A percentile compares a stretch with the other conserved stretches of the same genome.
Evolutionary conservation across 64 coral and sea anemone species (phyloP).

Genomic region (Astreopora myriophthalma): DNA sequence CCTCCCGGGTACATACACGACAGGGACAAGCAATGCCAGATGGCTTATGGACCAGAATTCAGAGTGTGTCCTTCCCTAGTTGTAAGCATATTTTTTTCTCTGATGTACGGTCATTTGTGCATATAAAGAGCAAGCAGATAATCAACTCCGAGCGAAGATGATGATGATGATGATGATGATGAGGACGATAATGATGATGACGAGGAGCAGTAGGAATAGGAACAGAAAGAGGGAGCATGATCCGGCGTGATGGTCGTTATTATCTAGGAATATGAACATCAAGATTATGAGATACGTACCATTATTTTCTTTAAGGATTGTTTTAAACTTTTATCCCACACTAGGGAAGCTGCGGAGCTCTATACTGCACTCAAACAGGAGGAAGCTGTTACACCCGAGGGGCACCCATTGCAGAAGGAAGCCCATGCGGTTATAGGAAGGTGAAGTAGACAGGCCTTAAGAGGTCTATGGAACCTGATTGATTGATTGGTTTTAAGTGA

Average conservation of each 20-base stretch:
- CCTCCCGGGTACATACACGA: conserved; percentile 14
- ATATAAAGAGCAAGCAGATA: too few species aligned
- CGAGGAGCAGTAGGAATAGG: too few species aligned
- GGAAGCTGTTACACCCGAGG: conserved; percentile 12
- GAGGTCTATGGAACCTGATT: too few species aligned
- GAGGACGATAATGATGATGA: neutral
- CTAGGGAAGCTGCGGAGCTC: conserved; percentile 23
- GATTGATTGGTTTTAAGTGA: too few species aligned
- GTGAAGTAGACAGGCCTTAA: conserved; percentile 19
- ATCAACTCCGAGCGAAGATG: too few species aligned
- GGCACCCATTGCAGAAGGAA: conserved; percentile 48
- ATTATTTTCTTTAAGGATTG: too few species aligned
- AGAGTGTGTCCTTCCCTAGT: neutral
- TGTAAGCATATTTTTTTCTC: neutral
- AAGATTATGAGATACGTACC: too few species aligned
- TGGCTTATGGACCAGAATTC: conserved; percentile 30
- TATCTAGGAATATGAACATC: too few species aligned
- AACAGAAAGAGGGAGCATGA: too few species aligned
- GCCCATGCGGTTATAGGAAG: conserved; percentile 54
- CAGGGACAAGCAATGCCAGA: conserved; percentile 43
- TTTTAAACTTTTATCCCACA: neutral
- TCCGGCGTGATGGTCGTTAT: too few species aligned
- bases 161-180: conserved; percentile 3
- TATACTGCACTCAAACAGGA: conserved; percentile 10
- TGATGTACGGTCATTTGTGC: neutral